Conservation (phyloP, 2,888 invertebrate species). For the Seira ritae region DNA sequence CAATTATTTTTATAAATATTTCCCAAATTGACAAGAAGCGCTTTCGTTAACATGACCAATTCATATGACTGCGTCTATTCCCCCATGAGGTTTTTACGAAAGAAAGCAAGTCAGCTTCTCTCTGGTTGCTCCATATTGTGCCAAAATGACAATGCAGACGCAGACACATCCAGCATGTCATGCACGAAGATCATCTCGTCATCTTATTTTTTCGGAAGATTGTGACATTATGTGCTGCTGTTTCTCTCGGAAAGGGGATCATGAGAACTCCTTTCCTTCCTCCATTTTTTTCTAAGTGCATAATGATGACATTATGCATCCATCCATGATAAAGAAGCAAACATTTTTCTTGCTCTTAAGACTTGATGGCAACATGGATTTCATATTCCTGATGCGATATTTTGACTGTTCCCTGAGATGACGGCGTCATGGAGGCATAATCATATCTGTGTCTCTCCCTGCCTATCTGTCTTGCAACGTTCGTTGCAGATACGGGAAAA, state of each 20-base stretch:
- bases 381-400: not conserved
- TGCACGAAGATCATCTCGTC: not conserved
- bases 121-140: constrained; percentile 3
- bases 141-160: not conserved
- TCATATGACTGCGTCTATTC: no score
- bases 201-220: not conserved
- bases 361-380: not conserved
- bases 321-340: constrained; percentile 31
- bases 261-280: not conserved
- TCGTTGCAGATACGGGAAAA: not conserved
- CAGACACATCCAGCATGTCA: not conserved
- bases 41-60: no score
- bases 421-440: not conserved
- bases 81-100: no score
- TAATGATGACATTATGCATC: constrained; percentile 45
- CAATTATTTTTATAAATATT: no score
- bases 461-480: no score
- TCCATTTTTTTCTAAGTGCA: constrained; percentile 13
- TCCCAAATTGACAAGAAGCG: no score
- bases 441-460: not conserved
- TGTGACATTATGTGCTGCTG: not conserved
- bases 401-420: constrained; percentile 1
- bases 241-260: not conserved
- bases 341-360: not conserved
- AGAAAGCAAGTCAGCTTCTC: no score